Evolutionary conservation across 1,140 invertebrate genomes (phyloP), one percentile per base, ranked within the genome.

Genomic region (Laupala kohalensis): DNA sequence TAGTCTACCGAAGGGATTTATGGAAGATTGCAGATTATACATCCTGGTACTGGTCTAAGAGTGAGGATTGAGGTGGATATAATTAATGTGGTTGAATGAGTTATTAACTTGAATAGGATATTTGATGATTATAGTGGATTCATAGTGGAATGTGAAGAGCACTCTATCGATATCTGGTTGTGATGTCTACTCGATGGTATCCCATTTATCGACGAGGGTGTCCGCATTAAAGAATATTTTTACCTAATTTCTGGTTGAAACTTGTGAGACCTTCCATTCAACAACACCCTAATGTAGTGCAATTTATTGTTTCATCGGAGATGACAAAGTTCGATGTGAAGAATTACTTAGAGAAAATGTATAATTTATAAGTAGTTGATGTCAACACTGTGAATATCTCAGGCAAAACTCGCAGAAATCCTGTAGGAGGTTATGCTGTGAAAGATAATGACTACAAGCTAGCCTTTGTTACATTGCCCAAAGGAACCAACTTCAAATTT

Each of bases 221-320:
- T 81, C 94, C 95, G 25, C 95, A 97, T 78, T 79, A 94, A 30
- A 82, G 94, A 73, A 83, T 97, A 29, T 97, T 94, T 81, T 80
- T 98, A 25, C 94, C 95, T 13, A 94, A 96, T 80, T 96, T 97
- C 81, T 97, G 92, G 90, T 90, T 98, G 89, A 97, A 96, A 82
- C 76, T 97, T 5, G 85, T 96, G 2, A 84, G 86, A 68, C 88
- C 90, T 4, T 75, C 79, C 5, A 76, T 84, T 53, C 63, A 77
- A 2, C 82, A 86, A 25, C 89, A 90, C 69, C 85, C 87, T 53
- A 94, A 96, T 84, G 77, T 91, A 64, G 90, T 95, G 1, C 84
- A 89, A 66, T 97, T 97, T 83, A 83, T 89, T 64, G 91, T 92
- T 74, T 95, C 95, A 5, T 90, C 91, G 80, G 88, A 93, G 83